phyloP scores from a whole-genome alignment of 2,113 vertebrate genomes.

The Ptyas mucosa region DNA sequence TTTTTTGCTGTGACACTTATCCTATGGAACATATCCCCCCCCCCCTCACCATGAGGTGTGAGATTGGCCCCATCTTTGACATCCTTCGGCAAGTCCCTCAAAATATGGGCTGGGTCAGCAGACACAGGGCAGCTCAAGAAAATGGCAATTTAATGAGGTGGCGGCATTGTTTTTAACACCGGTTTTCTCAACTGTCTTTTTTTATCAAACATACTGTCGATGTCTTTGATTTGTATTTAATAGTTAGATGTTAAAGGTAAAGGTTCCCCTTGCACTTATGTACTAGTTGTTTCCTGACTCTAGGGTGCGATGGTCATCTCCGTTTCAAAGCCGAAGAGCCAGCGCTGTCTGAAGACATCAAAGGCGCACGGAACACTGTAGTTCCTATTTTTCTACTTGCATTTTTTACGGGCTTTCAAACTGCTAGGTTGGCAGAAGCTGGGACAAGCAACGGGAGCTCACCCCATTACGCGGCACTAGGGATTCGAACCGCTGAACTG shows the following conservation, averaged over 20 bases:
- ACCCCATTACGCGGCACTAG: no score
- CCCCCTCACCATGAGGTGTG: background rate
- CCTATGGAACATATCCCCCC: background rate
- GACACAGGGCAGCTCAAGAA: background rate
- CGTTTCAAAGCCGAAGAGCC: no score
- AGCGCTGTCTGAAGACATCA: no score
- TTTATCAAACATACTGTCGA: background rate
- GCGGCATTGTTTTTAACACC: background rate
- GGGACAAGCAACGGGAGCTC: no score
- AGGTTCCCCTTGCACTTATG: no score
- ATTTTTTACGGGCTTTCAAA: no score
- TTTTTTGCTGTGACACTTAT: background rate
- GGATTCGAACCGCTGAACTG: no score
- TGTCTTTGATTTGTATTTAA: background rate
- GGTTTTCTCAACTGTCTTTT: background rate
- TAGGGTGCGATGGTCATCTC: no score
- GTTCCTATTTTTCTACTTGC: no score
- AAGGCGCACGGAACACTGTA: no score
- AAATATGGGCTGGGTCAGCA: background rate
- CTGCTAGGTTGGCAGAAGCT: no score
- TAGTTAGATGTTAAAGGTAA: background rate
- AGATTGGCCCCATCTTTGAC: background rate
- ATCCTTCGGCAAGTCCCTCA: background rate
- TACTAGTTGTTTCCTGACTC: no score
- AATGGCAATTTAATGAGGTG: background rate